Base-by-base conservation (phyloP, 2,888 invertebrate species). In the Ennomos fuscantarius region DNA sequence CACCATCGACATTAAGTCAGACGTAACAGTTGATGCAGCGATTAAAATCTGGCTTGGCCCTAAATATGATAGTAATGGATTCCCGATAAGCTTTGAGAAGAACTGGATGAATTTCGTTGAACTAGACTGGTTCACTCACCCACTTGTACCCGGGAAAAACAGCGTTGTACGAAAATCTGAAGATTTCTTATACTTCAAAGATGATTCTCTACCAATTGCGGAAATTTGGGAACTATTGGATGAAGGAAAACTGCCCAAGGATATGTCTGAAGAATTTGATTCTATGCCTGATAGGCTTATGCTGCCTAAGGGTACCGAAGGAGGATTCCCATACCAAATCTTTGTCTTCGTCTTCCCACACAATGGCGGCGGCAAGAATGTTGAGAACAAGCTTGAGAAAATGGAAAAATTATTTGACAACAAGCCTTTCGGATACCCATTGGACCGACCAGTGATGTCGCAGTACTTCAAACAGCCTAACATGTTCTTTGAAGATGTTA, bases 21-120 rank as follows among this genome's bases (percentile, higher is more conserved):
- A 95, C 47, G 91, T 93, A 60, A 82, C 90, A 8, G 84, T 86
- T 35, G 93, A 94, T 58, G 95, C 93, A 2, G 88, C 93, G 9
- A 78, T 96, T 55, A 94, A 95, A 67, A 82, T 95, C 31, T 96
- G 94, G 93, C 74, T 96, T 32, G 96, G 95, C 63, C 96, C 96
- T 9, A 95, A 95, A 81, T 94, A 93, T 74, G 94, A 95, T 72
- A 87, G 92, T 65, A 89, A 92, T 41, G 93, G 92, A 35, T 92
- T 89, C 63, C 82, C 85, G 12, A 73, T 94, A 11, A 81, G 83
- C 61, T 75, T 95, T n/a, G 88, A 93, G 53, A 86, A 94, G 10
- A 93, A 93, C 78, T 92, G 93, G 78, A 83, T 91, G 72, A 93
- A 94, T 78, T 95, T 95, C 76, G 93, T 93, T 60, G 92, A 93